phyloP scores from a whole-genome alignment of 2,888 invertebrate species.

The Brachyopa scutellaris region DNA sequence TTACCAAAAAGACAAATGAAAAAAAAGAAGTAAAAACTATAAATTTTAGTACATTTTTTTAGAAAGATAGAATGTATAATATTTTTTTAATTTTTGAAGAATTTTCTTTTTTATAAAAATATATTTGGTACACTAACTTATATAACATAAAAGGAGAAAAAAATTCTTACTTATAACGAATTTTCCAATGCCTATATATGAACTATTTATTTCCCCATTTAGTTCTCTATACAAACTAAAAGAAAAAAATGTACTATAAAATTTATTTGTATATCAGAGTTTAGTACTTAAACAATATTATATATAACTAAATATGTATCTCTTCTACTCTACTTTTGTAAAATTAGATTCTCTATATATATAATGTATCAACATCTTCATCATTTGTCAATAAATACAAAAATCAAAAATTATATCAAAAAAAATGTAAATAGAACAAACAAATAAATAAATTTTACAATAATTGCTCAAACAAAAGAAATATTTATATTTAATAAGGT shows the following conservation, averaged over 20 bases:
- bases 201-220: conserved; percentile 65
- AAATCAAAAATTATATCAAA: background rate
- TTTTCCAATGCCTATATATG: conserved; percentile 60
- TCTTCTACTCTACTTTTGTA: conserved; percentile 32
- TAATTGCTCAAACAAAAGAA: conserved; percentile 56
- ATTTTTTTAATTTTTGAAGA: conserved; percentile 13
- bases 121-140: no score
- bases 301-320: background rate
- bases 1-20: conserved; percentile 31
- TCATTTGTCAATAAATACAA: background rate
- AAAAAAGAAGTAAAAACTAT: background rate
- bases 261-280: conserved; percentile 10
- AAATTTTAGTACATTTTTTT: conserved; percentile 33
- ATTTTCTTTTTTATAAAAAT: conserved; percentile 13
- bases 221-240: conserved; percentile 69
- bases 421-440: conserved; percentile 31
- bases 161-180: conserved; percentile 44
- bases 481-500: conserved; percentile 51
- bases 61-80: conserved; percentile 18
- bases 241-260: background rate
- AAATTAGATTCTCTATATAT: conserved; percentile 15
- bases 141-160: background rate
- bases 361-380: background rate
- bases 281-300: conserved; percentile 10
- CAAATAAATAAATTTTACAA: conserved; percentile 31